Evolutionary conservation across 2,113 vertebrate genomes (phyloP), one percentile per base, ranked within the genome.

Genomic region (Corythornis cristatus): DNA sequence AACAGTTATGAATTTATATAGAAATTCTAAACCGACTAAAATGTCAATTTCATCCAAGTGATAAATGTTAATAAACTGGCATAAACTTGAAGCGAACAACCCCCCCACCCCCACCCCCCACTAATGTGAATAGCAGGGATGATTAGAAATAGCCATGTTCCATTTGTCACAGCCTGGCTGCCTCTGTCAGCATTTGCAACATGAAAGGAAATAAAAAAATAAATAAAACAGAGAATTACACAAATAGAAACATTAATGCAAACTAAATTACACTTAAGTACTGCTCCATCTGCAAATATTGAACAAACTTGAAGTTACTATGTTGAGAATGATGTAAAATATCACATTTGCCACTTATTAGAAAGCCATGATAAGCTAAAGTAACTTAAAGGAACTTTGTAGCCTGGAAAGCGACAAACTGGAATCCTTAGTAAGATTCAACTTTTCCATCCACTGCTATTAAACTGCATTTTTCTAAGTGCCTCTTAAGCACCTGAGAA

Each of bases 61-160:
- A 93, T 79, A 94, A 92, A 96, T 95, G 91, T 85, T 93, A 97
- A 97, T 95, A 88, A 95, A 96, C 83, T 73, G n/a, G 95, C 85
- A 97, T 67, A 72, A 93, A 90, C 58, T 48, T 37, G 76, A 79
- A 56, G 43, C 7, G n/a, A 81, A 93, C 70, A 87, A 91, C 95
- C 45, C 12, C 35, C 43, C 53, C 67, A 31, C 74, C 61, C 95
- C 45, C 12, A 33, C 43, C 53, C 67, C n/a, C 74, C 61, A 77
- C 61, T 93, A 81, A 85, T 67, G 51, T 35, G 64, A 85, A 79
- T 42, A 88, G 68, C 64, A 73, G 12, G n/a, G 54, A 70, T 72
- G 79, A 61, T 80, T 88, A 90, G 66, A 72, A 88, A 66, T 20
- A 43, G 87, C 78, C 90, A 48, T 73, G 68, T 84, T 71, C 83